Percentiles rank a stretch among this genome's conserved stretches.
phyloP scores from a whole-genome alignment of 2,797 vertebrate genomes.

The Pelochelys cantorii region DNA sequence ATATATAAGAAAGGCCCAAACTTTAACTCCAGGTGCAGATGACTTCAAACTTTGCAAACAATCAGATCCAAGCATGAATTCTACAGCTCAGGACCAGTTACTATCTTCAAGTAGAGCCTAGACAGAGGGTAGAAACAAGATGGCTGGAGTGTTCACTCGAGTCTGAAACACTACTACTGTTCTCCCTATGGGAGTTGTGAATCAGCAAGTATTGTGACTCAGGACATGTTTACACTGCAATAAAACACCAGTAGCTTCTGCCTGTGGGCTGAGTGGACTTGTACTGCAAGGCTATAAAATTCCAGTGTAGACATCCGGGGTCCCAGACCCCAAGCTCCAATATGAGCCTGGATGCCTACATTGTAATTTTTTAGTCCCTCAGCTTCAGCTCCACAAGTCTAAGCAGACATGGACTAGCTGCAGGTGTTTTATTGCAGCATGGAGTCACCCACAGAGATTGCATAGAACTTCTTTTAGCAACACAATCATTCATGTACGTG shows the following conservation, averaged over 20 bases:
- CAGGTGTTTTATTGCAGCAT: too few relatives aligned
- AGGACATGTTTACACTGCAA: background rate
- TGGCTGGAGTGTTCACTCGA: background rate
- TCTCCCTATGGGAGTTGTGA: background rate
- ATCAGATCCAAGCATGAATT: background rate
- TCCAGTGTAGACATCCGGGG: too few relatives aligned
- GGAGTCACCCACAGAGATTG: background rate
- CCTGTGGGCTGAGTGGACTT: too few relatives aligned
- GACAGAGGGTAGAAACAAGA: background rate
- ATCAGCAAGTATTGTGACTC: background rate
- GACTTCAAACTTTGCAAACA: background rate
- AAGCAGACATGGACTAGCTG: too few relatives aligned
- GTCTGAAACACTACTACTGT: background rate
- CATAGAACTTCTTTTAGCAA: background rate
- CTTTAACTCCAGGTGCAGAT: background rate
- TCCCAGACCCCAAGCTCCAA: too few relatives aligned
- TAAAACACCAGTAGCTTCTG: too few relatives aligned
- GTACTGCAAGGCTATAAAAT: too few relatives aligned
- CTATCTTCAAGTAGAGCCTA: background rate
- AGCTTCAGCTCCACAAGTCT: too few relatives aligned
- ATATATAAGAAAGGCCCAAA: background rate
- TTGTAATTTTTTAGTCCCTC: too few relatives aligned
- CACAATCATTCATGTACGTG: constrained; percentile 35
- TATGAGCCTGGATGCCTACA: too few relatives aligned
- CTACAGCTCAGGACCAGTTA: background rate